Evolutionary conservation across 2,113 vertebrate genomes (phyloP).

Genomic region (Deroptyus accipitrinus): DNA sequence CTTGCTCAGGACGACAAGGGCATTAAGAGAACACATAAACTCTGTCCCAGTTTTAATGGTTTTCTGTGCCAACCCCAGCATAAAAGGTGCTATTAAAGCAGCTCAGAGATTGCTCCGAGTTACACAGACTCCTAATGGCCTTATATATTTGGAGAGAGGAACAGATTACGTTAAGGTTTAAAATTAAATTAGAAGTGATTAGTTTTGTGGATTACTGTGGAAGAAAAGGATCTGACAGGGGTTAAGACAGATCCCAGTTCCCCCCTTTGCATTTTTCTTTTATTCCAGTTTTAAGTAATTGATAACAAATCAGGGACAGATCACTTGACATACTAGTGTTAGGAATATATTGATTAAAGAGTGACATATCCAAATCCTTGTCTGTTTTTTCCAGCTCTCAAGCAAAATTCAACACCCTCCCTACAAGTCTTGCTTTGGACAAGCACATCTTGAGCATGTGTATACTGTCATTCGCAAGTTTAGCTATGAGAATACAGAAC

Average conservation of each 20-base stretch:
- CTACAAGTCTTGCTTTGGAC: neutral
- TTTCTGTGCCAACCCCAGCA: neutral
- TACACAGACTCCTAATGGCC: neutral
- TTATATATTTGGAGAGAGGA: neutral
- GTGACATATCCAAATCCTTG: neutral
- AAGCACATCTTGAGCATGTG: neutral
- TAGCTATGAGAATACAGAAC: neutral
- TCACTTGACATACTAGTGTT: neutral
- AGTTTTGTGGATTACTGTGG: neutral
- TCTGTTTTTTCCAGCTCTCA: neutral
- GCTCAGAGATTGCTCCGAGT: neutral
- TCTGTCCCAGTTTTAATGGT: slow-evolving; percentile 6
- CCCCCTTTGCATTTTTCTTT: neutral
- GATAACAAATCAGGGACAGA: neutral
- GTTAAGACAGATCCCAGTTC: neutral
- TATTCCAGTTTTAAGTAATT: neutral
- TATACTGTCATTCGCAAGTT: neutral
- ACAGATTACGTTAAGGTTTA: neutral
- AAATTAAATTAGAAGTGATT: neutral
- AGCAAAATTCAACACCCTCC: neutral
- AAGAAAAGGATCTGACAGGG: neutral
- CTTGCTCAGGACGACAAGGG: neutral
- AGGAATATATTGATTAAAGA: neutral
- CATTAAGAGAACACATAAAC: neutral
- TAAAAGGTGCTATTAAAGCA: neutral